Conservation (phyloP, 2,113 vertebrate species). For the Macquaria australasica region DNA sequence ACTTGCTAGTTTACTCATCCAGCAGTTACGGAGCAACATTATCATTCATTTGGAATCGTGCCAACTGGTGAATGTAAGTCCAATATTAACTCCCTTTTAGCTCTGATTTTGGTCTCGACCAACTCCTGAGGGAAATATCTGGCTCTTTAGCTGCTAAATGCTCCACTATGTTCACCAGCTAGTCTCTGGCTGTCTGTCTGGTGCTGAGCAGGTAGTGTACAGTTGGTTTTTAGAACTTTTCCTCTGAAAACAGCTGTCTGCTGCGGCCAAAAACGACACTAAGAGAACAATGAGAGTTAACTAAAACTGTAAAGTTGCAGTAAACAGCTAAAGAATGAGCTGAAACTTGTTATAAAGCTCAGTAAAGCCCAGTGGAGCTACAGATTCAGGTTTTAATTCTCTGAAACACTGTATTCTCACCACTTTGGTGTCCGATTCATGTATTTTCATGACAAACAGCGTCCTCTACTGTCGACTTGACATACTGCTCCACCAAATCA, state of each 20-base stretch:
- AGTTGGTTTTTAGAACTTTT: neutral
- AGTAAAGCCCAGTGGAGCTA: neutral
- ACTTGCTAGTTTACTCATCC: no score
- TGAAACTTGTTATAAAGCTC: neutral
- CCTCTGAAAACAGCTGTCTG: no score
- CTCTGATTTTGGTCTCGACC: neutral
- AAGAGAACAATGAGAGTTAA: no score
- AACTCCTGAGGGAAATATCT: neutral
- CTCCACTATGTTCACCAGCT: neutral
- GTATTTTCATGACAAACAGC: neutral
- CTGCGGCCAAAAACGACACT: no score
- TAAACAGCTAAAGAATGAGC: neutral
- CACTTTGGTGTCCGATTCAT: neutral
- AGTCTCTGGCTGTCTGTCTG: neutral
- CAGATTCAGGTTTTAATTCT: neutral
- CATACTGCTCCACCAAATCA: conserved; percentile 14
- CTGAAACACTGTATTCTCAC: neutral
- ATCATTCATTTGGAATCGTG: no score
- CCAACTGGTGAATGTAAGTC: neutral
- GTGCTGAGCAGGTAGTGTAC: neutral
- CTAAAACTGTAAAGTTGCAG: no score
- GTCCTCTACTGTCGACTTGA: conserved; percentile 48
- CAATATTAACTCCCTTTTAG: neutral
- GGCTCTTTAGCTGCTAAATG: neutral
- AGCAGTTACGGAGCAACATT: no score